Evolutionary conservation across 2,888 invertebrate species (phyloP), one percentile per base, ranked within the genome.

Genomic region (Venusia cambrica): DNA sequence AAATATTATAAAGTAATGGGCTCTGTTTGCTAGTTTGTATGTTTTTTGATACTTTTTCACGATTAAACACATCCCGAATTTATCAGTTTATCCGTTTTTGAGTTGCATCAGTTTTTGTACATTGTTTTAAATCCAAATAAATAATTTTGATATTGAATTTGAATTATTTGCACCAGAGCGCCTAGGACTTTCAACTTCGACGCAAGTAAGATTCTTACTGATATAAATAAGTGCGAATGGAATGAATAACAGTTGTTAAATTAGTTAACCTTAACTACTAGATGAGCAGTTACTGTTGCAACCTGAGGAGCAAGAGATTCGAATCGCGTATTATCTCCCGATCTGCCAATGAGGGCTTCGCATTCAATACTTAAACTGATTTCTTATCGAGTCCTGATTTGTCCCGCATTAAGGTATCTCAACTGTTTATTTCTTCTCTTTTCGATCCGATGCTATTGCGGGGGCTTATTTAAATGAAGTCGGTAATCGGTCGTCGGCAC

Each of bases 401-500:
- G 48, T 55, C 49, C 42, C 49, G 38, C 45, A 39, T 43, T 42
- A 39, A 43, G 36, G 48, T 46, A 50, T 51, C 50, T 45, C 37
- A 42, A 29, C 24, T 45, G 46, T 45, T 60, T 54, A 45, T 48
- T 57, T 54, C 8, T 50, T 54, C n/a, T 20, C 5, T 54, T 62
- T 62, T 60, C 56, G 45, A 58, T 60, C 59, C 53, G 54, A 51
- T 56, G 54, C 58, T 63, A 69, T 71, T 64, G 65, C 59, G 48
- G 61, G 56, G 64, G 65, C 57, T 73, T 76, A 76, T 73, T 71
- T 63, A 73, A 76, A 76, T 74, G 64, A 62, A 60, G 37, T 35
- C 27, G 48, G 57, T 67, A 72, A 75, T 73, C 74, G 70, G 70
- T 62, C 71, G 62, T 49, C 59, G 69, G 57, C 69, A 62, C 59